phyloP scores from a whole-genome alignment of 2,888 invertebrate genomes.

The Onchidella celtica region DNA sequence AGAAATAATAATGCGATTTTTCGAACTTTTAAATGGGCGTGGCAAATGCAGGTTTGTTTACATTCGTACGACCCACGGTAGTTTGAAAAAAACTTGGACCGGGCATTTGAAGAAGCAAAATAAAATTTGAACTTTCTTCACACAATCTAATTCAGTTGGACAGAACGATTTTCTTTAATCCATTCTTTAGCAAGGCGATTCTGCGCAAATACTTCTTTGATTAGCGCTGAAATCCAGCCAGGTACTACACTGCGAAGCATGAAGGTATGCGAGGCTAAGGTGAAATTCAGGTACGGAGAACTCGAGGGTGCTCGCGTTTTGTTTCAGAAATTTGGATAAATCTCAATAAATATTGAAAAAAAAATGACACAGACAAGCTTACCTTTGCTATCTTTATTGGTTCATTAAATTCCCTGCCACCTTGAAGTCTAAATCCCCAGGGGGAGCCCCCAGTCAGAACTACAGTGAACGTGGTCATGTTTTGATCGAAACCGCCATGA shows the following conservation, averaged over 20 bases:
- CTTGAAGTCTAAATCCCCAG: slow-evolving; percentile 94
- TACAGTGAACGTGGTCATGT: slow-evolving; percentile 81
- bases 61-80: no score
- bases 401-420: slow-evolving; percentile 89
- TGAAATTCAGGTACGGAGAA: no score
- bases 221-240: neutral
- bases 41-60: neutral
- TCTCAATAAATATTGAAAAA: neutral
- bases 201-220: no score
- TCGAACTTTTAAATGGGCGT: slow-evolving; percentile 7
- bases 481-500: slow-evolving; percentile 67
- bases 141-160: no score
- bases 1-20: no score
- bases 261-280: neutral
- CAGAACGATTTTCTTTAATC: no score
- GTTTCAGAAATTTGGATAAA: no score
- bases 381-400: slow-evolving; percentile 85
- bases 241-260: neutral
- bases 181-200: no score
- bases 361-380: slow-evolving; percentile 48
- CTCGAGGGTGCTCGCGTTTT: no score
- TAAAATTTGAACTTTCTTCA: no score
- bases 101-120: no score
- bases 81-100: no score
- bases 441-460: slow-evolving; percentile 90